Percentiles rank a stretch among this genome's conserved stretches.
Evolutionary conservation across 2,888 invertebrate species (phyloP).

Genomic region (Xylota segnis): DNA sequence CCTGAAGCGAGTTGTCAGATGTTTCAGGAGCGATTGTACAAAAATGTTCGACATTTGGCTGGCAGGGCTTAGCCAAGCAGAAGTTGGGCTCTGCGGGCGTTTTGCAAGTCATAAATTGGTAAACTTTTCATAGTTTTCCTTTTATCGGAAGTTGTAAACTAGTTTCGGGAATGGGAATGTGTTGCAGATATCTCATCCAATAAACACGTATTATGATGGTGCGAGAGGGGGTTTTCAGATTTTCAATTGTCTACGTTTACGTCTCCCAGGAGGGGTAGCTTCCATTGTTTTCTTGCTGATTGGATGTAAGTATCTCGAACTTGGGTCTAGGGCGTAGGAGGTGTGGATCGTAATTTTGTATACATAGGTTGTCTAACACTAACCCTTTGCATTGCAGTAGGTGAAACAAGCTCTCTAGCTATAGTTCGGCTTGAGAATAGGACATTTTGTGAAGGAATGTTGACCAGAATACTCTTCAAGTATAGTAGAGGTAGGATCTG

Average conservation of each 20-base stretch:
- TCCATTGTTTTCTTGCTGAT: no score
- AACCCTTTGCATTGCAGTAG: no score
- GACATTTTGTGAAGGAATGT: no score
- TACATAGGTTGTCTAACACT: no score
- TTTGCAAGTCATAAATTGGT: slow-evolving; percentile 70
- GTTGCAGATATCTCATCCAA: slow-evolving; percentile 49
- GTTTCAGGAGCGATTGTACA: slow-evolving; percentile 59
- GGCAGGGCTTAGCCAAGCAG: slow-evolving; percentile 10
- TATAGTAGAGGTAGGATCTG: no score
- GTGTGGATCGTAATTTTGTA: no score
- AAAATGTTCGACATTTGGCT: slow-evolving; percentile 66
- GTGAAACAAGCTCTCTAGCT: no score
- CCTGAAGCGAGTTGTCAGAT: slow-evolving; percentile 65
- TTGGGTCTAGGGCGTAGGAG: no score
- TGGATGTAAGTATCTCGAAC: no score
- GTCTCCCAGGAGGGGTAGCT: neutral
- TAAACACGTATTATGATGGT: slow-evolving; percentile 46
- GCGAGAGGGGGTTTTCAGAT: neutral
- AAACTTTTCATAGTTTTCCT: slow-evolving; percentile 68
- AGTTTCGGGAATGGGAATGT: slow-evolving; percentile 34
- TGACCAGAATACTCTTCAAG: no score
- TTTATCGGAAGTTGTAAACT: slow-evolving; percentile 72
- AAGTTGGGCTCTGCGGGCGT: slow-evolving; percentile 50
- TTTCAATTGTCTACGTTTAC: neutral
- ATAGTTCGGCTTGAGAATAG: no score